phyloP scores from a whole-genome alignment of 2,888 invertebrate genomes.

The Nymphalis c-album region DNA sequence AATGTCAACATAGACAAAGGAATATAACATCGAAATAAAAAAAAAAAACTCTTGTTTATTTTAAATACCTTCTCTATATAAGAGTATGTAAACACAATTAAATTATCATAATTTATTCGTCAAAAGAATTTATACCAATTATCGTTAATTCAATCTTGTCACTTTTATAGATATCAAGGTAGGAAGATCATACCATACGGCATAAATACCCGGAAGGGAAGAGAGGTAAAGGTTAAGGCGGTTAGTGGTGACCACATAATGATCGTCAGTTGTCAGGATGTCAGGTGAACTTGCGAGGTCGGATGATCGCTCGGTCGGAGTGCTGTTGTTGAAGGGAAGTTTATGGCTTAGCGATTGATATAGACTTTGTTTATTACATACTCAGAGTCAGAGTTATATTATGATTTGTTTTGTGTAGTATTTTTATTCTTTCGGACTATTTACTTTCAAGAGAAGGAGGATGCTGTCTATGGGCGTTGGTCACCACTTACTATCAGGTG shows the following conservation, averaged over 20 bases:
- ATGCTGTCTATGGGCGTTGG: too few relatives aligned
- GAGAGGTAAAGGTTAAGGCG: conserved; percentile 33
- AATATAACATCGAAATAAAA: too few relatives aligned
- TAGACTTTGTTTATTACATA: too few relatives aligned
- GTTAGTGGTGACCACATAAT: conserved; percentile 28
- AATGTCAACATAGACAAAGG: too few relatives aligned
- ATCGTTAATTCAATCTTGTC: not conserved
- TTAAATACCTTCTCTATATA: not conserved
- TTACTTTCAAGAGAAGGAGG: too few relatives aligned
- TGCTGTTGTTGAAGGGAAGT: conserved; percentile 9
- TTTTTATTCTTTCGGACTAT: too few relatives aligned
- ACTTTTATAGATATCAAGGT: conserved; percentile 13
- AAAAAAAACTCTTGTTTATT: not conserved
- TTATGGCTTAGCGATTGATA: not conserved
- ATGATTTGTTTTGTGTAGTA: too few relatives aligned
- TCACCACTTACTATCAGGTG: too few relatives aligned
- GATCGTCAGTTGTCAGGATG: conserved; percentile 19
- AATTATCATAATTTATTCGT: not conserved
- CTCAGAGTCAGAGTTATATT: too few relatives aligned
- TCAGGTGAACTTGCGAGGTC: conserved; percentile 40
- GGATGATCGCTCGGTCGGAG: too few relatives aligned
- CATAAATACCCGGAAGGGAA: conserved; percentile 40
- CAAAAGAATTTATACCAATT: not conserved
- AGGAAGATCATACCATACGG: conserved; percentile 24
- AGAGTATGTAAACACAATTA: not conserved